Evolutionary conservation across 2,113 vertebrate species (phyloP), one percentile per base, ranked within the genome.

Genomic region (Pollimyrus isidori): DNA sequence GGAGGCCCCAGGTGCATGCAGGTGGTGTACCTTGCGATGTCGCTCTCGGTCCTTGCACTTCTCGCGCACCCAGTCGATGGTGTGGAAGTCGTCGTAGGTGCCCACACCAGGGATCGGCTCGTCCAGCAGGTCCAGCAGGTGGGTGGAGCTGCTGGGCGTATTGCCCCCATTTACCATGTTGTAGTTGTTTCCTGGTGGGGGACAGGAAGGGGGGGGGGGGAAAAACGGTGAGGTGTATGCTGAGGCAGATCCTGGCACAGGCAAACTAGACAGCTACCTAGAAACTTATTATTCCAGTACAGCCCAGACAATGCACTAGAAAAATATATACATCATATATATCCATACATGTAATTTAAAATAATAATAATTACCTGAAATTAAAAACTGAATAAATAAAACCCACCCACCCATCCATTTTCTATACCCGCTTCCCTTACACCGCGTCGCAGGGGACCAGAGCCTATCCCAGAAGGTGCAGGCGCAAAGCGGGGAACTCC

Each of bases 41-140:
- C 98, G 95, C 93, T 99, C 98, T 65, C 98, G 95, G 94, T 99
- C 98, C 93, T 99, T 99, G 95, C 98, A 99, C 90, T 99, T 99
- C 93, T 99, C 98, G 21, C 98, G 95, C 89, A 99, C 98, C 98
- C 98, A 99, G 89, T 99, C 98, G 87, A 99, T 99, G 92, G 98
- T 99, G 94, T 99, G 98, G 95, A 99, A 99, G 94, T 99, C 98
- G 92, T 99, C 98, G 0, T 99, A 99, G 11, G 98, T 99, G 89
- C 98, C 98, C 90, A 99, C 98, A 9, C 98, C 98, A 0, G 98
- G 98, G 92, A 99, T 99, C 26, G 98, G 98, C 92, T 99, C 98
- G 93, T 99, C 98, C 91, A 99, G 94, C 92, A 99, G 97, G 92
- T 99, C 98, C 95, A 99, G 91, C 90, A 99, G 94, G 93, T 99